phyloP scores from a whole-genome alignment of 2,888 invertebrate genomes.

The Drosophila subsilvestris region DNA sequence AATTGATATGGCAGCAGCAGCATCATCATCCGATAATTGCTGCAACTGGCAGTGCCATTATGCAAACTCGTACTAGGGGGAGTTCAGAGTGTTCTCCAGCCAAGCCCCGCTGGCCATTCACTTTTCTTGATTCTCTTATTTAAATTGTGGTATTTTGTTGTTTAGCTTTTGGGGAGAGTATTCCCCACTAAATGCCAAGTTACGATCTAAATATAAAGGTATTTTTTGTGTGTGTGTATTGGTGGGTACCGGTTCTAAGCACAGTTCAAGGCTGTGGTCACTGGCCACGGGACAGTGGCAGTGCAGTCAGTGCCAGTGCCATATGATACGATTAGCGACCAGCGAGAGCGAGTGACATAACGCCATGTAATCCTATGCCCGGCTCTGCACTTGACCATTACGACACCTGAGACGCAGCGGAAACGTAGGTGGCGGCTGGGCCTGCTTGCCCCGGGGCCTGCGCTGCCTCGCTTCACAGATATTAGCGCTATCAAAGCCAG shows the following conservation, averaged over 20 bases:
- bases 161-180: constrained; percentile 34
- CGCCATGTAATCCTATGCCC: constrained; percentile 41
- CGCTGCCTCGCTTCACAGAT: constrained; percentile 67
- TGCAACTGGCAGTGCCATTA: constrained; percentile 18
- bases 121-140: constrained; percentile 24
- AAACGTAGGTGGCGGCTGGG: constrained; percentile 59
- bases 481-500: constrained; percentile 30
- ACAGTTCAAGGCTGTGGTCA: constrained; percentile 44
- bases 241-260: constrained; percentile 43
- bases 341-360: constrained; percentile 38
- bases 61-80: constrained; percentile 6
- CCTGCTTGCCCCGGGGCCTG: constrained; percentile 30
- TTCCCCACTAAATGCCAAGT: constrained; percentile 27
- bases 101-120: constrained; percentile 40
- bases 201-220: constrained; percentile 37
- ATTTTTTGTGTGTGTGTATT: constrained; percentile 25
- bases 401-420: constrained; percentile 53
- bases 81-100: constrained; percentile 25
- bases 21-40: constrained; percentile 32
- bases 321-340: constrained; percentile 11
- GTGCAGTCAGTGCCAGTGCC: constrained; percentile 32
- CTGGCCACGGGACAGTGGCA: constrained; percentile 46
- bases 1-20: background rate
- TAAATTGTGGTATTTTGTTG: constrained; percentile 25
- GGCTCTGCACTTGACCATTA: constrained; percentile 57